These are phyloP conservation scores for Drosophila ambigua DNA, from an alignment of 1,140 invertebrate genomes.

Conservation along the genomic window DNA sequence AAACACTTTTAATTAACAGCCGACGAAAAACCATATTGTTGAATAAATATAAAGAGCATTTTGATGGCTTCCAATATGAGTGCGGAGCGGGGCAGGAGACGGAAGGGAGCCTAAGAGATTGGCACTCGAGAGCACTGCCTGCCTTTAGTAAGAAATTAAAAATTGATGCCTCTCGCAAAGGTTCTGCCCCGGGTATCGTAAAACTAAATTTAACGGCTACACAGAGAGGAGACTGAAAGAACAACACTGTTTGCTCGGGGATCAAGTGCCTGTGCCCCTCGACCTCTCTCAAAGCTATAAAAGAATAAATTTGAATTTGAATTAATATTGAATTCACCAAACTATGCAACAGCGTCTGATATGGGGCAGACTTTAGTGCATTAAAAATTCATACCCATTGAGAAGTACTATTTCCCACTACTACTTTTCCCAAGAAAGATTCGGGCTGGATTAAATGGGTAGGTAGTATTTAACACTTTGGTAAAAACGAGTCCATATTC, in stretches of 20 bases:
- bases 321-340: slow-evolving; percentile 33
- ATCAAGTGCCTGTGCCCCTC: slow-evolving; percentile 1
- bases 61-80: slow-evolving; percentile 45
- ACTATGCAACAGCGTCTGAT: slow-evolving; percentile 2
- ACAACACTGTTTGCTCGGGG: slow-evolving; percentile 1
- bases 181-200: slow-evolving; percentile 38
- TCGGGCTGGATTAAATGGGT: slow-evolving; percentile 4
- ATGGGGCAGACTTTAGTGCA: neutral
- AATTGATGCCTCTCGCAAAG: slow-evolving; percentile 33
- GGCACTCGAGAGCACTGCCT: slow-evolving; percentile 13
- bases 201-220: slow-evolving; percentile 52
- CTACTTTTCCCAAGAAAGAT: neutral
- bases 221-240: neutral
- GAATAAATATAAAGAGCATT: slow-evolving; percentile 45
- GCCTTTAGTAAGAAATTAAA: slow-evolving; percentile 49
- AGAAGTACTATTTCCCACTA: slow-evolving; percentile 9
- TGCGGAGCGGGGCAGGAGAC: neutral
- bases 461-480: no score
- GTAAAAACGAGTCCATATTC: no score
- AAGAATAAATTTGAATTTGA: slow-evolving; percentile 48
- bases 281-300: slow-evolving; percentile 18
- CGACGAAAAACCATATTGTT: slow-evolving; percentile 17
- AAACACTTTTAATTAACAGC: slow-evolving; percentile 53
- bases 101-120: slow-evolving; percentile 12
- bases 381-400: slow-evolving; percentile 15